A percentile compares a stretch with the other conserved stretches of the same genome.
Conservation (phyloP, 2,797 vertebrate species). For the Kryptopterus vitreolus region DNA sequence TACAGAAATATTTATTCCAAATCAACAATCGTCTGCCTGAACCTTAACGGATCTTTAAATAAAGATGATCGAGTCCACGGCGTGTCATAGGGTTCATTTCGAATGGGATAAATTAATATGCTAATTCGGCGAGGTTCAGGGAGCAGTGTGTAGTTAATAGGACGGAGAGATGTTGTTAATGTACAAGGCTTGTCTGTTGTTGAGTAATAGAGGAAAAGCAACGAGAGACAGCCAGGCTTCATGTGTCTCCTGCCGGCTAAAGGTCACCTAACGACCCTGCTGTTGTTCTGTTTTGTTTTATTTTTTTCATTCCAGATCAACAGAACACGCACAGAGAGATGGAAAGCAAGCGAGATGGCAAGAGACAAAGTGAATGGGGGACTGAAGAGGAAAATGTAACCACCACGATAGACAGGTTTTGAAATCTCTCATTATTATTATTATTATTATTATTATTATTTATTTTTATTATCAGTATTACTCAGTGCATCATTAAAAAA, state of each 20-base stretch:
- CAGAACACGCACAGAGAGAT: neutral
- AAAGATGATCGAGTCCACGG: neutral
- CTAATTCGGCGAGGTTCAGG: constrained; percentile 17
- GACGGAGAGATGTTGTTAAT: neutral
- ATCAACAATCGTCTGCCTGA: neutral
- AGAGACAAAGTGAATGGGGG: neutral
- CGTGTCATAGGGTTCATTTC: neutral
- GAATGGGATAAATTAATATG: constrained; percentile 15
- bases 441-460: no score
- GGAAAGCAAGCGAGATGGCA: neutral
- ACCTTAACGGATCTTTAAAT: neutral
- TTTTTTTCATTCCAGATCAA: neutral
- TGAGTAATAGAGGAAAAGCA: neutral
- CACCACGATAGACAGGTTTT: no score
- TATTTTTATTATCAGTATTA: neutral
- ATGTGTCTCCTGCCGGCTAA: constrained; percentile 14
- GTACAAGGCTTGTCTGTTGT: neutral
- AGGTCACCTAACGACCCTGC: neutral
- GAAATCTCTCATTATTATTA: neutral
- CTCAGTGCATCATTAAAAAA: neutral
- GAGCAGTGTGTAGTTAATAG: neutral
- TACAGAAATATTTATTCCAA: neutral
- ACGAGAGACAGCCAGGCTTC: constrained; percentile 4
- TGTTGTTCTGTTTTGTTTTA: no score
- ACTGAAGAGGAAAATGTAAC: neutral